Base-by-base conservation (phyloP, 2,113 vertebrate genomes). In the Melanerpes aurifrons region DNA sequence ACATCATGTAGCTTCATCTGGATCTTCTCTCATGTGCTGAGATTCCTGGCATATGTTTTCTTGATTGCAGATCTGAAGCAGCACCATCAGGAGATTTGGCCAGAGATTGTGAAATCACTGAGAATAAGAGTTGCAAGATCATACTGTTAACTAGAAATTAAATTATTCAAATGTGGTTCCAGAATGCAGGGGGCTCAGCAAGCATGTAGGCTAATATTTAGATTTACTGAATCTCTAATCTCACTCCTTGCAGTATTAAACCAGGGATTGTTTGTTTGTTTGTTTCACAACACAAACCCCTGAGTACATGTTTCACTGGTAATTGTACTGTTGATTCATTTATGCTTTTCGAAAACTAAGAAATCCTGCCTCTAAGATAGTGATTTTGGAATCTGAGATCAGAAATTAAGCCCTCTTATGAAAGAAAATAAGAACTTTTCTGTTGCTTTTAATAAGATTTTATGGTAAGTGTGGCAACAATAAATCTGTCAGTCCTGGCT, bases 361-460 rank as follows among this genome's bases (percentile, higher is more conserved):
- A 95, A 94, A 89, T 87, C 86, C 53, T 68, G 45, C 7, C 19
- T 93, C 59, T 82, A 50, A 87, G 90, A 93, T 95, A 94, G 75
- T 92, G 56, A 95, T 96, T 97, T 96, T 95, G 92, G 94, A 96
- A 95, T 96, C 91, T 73, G 62, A 92, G 93, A 84, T 95, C 92
- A 93, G 96, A 97, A 96, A 96, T 94, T 96, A 97, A 97, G 71
- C 75, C 83, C 86, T 96, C 76, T 97, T 97, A 86, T 78, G 67
- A 94, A 96, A 96, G 88, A 90, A 94, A 97, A 90, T 58, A 84
- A 96, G 70, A 95, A 93, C 72, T 96, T 95, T 95, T 58, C 83
- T 92, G 62, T 70, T 93, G 72, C 82, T 97, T 94, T 97, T 97
- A 97, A 96, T 97, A 95, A 97, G 97, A 96, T 97, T 96, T 97